Conservation (phyloP, 2,888 invertebrate genomes). For the Meiosimyza decipiens region DNA sequence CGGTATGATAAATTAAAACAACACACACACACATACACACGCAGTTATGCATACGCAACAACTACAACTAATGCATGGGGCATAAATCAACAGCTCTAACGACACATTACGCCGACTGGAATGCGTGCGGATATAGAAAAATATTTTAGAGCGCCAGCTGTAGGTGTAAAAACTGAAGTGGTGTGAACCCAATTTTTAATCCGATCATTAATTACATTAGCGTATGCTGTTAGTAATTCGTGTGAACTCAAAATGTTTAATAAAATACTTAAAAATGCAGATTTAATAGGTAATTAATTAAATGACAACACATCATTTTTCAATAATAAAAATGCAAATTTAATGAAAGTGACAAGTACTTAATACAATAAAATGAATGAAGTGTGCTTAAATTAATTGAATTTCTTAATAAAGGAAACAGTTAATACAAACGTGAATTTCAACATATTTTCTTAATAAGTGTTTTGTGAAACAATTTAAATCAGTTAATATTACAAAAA, state of each 20-base stretch:
- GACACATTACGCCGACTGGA: slow-evolving; percentile 15
- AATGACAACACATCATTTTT: no score
- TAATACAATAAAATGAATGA: no score
- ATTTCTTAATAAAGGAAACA: no score
- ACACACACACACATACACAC: slow-evolving; percentile 4
- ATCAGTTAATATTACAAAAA: no score
- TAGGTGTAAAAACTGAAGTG: not conserved
- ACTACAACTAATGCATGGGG: slow-evolving; percentile 3
- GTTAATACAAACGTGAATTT: no score
- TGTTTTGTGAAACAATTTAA: no score
- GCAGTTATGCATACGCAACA: not conserved
- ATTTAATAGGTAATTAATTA: not conserved
- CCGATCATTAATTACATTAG: slow-evolving; percentile 5
- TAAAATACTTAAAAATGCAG: not conserved
- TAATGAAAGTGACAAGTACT: no score
- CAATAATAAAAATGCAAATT: no score
- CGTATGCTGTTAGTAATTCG: not conserved
- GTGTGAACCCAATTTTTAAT: not conserved
- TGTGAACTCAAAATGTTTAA: slow-evolving; percentile 2
- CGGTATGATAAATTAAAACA: slow-evolving; percentile 2
- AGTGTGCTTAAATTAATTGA: no score
- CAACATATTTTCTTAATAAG: no score
- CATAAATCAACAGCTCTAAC: slow-evolving; percentile 28
- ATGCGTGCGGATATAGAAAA: not conserved
- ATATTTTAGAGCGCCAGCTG: not conserved